These are phyloP conservation scores for Aphidius gifuensis DNA, from an alignment of 1,140 invertebrate species.

Conservation along the genomic window DNA sequence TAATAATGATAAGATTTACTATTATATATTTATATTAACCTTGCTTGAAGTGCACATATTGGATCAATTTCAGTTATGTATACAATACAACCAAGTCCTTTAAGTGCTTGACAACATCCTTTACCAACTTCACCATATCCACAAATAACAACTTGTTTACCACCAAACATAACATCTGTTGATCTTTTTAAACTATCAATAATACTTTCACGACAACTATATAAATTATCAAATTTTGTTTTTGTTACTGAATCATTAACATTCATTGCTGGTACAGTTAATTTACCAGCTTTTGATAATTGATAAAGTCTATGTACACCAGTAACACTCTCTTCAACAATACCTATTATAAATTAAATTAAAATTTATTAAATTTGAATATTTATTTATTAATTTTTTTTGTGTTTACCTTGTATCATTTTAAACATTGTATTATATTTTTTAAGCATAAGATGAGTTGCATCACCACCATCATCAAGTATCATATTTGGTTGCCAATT, in stretches of 20 bases:
- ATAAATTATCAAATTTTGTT: constrained; percentile 98
- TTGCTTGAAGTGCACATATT: constrained; percentile 95
- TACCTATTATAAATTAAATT: constrained; percentile 60
- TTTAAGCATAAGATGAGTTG: constrained; percentile 95
- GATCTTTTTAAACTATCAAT: constrained; percentile 91
- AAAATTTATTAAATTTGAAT: neutral
- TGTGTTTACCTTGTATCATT: constrained; percentile 78
- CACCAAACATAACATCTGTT: constrained; percentile 97
- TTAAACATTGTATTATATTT: constrained; percentile 95
- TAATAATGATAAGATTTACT: constrained; percentile 1
- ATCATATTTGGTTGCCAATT: constrained; percentile 99
- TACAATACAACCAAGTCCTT: constrained; percentile 89
- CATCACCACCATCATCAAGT: constrained; percentile 95
- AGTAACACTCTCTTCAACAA: constrained; percentile 97
- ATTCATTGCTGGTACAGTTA: constrained; percentile 98
- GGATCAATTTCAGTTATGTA: constrained; percentile 98
- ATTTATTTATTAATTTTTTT: constrained; percentile 7
- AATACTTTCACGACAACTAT: constrained; percentile 86
- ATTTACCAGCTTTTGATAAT: constrained; percentile 88
- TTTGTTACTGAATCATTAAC: constrained; percentile 98
- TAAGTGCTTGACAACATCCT: constrained; percentile 92
- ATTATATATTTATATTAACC: constrained; percentile 55
- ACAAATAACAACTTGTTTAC: constrained; percentile 94
- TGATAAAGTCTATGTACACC: constrained; percentile 96
- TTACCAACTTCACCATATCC: constrained; percentile 98